Conservation (phyloP, 2,113 vertebrate genomes). For the Indicator maculatus region DNA sequence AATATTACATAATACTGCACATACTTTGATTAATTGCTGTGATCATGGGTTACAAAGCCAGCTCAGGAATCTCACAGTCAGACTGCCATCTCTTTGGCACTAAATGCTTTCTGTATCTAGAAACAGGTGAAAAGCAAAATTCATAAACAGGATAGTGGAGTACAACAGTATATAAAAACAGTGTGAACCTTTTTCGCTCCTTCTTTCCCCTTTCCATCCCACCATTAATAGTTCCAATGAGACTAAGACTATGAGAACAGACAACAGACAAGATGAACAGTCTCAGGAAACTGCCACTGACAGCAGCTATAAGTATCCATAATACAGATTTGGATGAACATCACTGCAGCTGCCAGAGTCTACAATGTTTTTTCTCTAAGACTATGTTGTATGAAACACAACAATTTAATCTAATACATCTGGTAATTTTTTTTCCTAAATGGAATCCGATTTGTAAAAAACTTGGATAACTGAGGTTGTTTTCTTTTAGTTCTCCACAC, state of each 20-base stretch:
- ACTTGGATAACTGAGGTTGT: not conserved
- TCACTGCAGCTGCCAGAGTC: not conserved
- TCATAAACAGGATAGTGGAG: not conserved
- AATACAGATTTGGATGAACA: not conserved
- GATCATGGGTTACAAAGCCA: not conserved
- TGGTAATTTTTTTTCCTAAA: not conserved
- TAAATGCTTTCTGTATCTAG: not conserved
- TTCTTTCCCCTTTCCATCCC: not conserved
- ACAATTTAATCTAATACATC: conserved; percentile 17
- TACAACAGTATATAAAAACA: not conserved
- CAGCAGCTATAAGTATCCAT: not conserved
- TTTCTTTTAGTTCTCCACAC: not conserved
- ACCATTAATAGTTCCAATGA: not conserved
- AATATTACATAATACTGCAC: not conserved
- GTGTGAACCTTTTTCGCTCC: not conserved
- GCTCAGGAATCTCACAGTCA: not conserved
- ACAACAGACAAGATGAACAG: not conserved
- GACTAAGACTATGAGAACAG: not conserved
- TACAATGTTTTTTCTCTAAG: not conserved
- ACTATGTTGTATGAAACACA: not conserved
- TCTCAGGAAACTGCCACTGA: not conserved
- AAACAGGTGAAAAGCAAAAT: not conserved
- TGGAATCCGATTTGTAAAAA: not conserved
- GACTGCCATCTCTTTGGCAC: not conserved
- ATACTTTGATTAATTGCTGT: not conserved